Conservation (phyloP, 2,797 vertebrate genomes). For the Pseudochaenichthys georgianus region DNA sequence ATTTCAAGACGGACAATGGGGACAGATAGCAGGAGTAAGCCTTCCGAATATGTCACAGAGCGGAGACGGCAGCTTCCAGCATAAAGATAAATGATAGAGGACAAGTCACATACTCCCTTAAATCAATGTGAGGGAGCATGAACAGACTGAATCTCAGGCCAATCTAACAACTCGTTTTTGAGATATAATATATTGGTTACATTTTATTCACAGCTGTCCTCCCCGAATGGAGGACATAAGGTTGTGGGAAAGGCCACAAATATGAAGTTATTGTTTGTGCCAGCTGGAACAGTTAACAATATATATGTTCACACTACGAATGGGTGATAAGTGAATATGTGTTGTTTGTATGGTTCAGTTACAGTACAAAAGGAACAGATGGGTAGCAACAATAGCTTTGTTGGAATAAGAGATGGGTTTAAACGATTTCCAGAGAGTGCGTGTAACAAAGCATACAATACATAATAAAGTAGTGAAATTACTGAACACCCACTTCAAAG, state of each 20-base stretch:
- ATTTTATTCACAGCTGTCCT: not conserved
- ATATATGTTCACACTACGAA: not conserved
- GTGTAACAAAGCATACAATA: slow-evolving; percentile 16
- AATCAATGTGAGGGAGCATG: too few species aligned
- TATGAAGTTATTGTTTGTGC: not conserved
- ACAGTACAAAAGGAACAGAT: not conserved
- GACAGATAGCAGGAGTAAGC: too few species aligned
- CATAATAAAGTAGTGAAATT: slow-evolving; percentile 8
- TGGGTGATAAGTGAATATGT: not conserved
- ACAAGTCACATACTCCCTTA: too few species aligned
- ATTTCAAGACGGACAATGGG: too few species aligned
- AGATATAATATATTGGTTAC: not conserved
- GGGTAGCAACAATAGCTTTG: not conserved
- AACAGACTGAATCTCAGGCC: too few species aligned
- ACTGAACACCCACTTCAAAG: slow-evolving; percentile 32
- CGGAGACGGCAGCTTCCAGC: too few species aligned
- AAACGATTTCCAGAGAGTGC: slow-evolving; percentile 4
- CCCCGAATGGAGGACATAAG: not conserved
- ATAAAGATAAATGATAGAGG: too few species aligned
- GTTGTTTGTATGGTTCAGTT: not conserved
- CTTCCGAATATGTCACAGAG: too few species aligned
- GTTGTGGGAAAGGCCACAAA: not conserved
- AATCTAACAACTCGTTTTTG: too few species aligned
- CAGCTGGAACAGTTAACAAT: not conserved
- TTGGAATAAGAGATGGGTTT: slow-evolving; percentile 17